These are phyloP conservation scores for Donacobius atricapilla DNA, from an alignment of 2,113 vertebrate species.

Conservation along the genomic window DNA sequence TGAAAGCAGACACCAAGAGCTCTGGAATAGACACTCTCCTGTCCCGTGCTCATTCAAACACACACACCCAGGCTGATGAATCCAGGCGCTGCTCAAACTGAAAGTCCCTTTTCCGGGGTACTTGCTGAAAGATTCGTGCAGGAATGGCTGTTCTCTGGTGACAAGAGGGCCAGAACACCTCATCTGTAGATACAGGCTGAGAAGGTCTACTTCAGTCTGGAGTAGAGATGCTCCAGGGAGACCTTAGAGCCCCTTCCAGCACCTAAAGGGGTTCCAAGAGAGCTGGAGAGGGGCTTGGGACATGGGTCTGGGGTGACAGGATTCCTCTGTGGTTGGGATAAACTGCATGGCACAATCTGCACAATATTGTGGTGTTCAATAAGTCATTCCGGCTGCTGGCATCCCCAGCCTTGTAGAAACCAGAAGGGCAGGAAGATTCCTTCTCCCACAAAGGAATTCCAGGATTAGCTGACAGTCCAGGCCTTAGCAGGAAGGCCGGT, in stretches of 20 bases:
- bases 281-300: neutral
- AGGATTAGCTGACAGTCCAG: slow-evolving; percentile 4
- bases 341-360: neutral
- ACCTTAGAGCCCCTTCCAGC: neutral
- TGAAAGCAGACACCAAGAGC: neutral
- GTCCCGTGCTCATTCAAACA: rapidly evolving
- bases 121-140: rapidly evolving
- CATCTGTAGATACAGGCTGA: neutral
- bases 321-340: neutral
- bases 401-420: neutral
- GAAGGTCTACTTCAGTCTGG: neutral
- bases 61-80: neutral
- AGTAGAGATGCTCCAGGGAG: neutral
- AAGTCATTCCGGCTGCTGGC: neutral
- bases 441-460: neutral
- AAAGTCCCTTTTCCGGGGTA: neutral
- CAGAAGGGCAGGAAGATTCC: neutral
- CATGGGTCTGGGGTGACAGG: neutral
- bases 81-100: neutral
- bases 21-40: neutral
- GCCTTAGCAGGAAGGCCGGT: neutral
- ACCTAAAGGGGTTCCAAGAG: neutral
- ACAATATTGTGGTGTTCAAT: neutral
- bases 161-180: neutral
- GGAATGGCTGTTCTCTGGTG: neutral